Conservation (phyloP, 2,888 invertebrate species). For the Venustoraphidia nigricollis region DNA sequence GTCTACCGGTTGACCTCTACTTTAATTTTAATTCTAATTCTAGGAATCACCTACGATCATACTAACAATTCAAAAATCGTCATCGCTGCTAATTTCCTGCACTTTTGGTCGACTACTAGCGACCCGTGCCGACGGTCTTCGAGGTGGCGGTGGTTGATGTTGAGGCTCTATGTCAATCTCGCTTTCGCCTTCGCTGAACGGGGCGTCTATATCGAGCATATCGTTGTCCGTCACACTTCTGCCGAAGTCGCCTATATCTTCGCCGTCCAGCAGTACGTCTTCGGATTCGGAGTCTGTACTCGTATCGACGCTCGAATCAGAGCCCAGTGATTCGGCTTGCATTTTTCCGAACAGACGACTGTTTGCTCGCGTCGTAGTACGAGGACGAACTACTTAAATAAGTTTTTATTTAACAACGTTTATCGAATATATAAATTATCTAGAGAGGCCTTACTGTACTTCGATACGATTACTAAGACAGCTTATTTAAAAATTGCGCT, state of each 20-base stretch:
- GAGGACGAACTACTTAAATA: conserved; percentile 1
- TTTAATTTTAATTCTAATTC: too few relatives aligned
- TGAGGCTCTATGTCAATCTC: not conserved
- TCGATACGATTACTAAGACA: too few relatives aligned
- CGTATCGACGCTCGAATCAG: conserved; percentile 3
- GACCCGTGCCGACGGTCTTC: conserved; percentile 8
- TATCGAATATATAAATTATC: not conserved
- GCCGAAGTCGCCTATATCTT: conserved; percentile 3
- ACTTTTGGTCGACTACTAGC: conserved; percentile 14
- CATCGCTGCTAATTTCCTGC: conserved; percentile 26
- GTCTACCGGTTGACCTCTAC: too few relatives aligned
- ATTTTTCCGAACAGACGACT: conserved; percentile 4
- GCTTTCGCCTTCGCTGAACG: not conserved
- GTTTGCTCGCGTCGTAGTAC: conserved; percentile 1
- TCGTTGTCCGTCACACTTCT: not conserved
- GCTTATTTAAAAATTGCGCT: too few relatives aligned
- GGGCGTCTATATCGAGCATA: not conserved
- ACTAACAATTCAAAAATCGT: conserved; percentile 28
- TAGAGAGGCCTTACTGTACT: too few relatives aligned
- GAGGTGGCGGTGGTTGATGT: conserved; percentile 5
- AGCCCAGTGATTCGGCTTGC: conserved; percentile 1
- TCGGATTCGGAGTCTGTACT: conserved; percentile 4
- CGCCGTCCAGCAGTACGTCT: conserved; percentile 3
- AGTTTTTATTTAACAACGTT: not conserved
- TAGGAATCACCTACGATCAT: too few relatives aligned